A percentile compares a stretch with the other conserved stretches of the same genome.
These are phyloP conservation scores for Leptopilina drosophilae DNA, from an alignment of 2,888 invertebrate genomes.

Conservation along the genomic window DNA sequence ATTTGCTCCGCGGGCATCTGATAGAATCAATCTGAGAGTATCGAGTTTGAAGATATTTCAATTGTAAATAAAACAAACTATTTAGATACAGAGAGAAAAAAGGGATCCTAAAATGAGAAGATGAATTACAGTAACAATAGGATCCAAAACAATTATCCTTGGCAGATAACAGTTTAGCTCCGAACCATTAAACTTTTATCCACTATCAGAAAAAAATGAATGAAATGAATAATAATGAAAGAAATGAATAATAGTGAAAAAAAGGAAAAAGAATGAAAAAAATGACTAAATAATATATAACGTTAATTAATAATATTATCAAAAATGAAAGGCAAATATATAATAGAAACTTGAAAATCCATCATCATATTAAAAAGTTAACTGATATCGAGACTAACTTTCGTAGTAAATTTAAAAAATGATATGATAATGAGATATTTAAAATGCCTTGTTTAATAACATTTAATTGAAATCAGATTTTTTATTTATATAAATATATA, in stretches of 20 bases:
- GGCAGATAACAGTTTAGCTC: slow-evolving; percentile 37
- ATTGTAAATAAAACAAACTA: slow-evolving; percentile 73
- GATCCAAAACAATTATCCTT: slow-evolving; percentile 45
- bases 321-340: slow-evolving; percentile 60
- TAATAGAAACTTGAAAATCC: slow-evolving; percentile 61
- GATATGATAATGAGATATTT: slow-evolving; percentile 49
- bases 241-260: slow-evolving; percentile 59
- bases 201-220: slow-evolving; percentile 60
- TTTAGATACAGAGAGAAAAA: slow-evolving; percentile 61
- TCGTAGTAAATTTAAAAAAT: slow-evolving; percentile 63
- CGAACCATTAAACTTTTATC: slow-evolving; percentile 51
- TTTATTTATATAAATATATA: slow-evolving; percentile 57
- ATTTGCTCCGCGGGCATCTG: slow-evolving; percentile 63
- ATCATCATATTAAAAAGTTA: slow-evolving; percentile 64
- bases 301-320: slow-evolving; percentile 59
- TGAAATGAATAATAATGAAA: slow-evolving; percentile 60
- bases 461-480: slow-evolving; percentile 60
- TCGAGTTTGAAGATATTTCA: slow-evolving; percentile 60
- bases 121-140: slow-evolving; percentile 55
- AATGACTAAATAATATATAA: slow-evolving; percentile 74
- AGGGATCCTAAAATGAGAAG: slow-evolving; percentile 61
- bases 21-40: slow-evolving; percentile 62
- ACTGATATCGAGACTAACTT: slow-evolving; percentile 69
- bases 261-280: slow-evolving; percentile 60
- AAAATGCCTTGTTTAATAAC: slow-evolving; percentile 67